These are phyloP conservation scores for Falco novaeseelandiae DNA, from an alignment of 2,797 vertebrate species.

Conservation along the genomic window DNA sequence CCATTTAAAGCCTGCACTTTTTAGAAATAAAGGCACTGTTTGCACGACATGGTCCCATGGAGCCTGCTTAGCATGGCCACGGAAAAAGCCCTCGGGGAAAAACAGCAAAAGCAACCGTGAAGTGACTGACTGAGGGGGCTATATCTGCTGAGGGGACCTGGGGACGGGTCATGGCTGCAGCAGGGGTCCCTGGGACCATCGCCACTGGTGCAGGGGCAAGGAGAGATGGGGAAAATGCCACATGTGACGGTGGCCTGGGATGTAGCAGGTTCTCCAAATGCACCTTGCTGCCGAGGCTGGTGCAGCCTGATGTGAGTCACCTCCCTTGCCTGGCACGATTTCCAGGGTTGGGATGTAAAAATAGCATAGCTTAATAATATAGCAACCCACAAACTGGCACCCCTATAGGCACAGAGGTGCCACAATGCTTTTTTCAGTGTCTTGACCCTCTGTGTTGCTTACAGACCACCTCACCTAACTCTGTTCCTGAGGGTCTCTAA, in stretches of 20 bases:
- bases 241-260: fast-evolving
- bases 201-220: not conserved
- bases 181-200: not conserved
- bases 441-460: not conserved
- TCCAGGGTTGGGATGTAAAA: conserved; percentile 31
- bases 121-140: fast-evolving
- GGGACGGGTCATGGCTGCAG: fast-evolving
- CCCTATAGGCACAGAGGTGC: not conserved
- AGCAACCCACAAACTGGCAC: conserved; percentile 4
- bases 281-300: not conserved
- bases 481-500: not conserved
- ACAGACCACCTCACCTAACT: not conserved
- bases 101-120: not conserved
- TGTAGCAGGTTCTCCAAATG: not conserved
- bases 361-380: conserved; percentile 29
- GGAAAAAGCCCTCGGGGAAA: not conserved
- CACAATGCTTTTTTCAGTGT: not conserved
- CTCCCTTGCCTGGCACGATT: not conserved
- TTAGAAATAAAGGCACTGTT: not conserved
- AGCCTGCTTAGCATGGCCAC: not conserved
- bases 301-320: conserved; percentile 27
- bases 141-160: not conserved
- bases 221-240: not conserved
- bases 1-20: not conserved
- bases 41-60: fast-evolving